Base-by-base conservation (phyloP, 1,140 invertebrate species). In the Venustaconcha ellipsiformis region DNA sequence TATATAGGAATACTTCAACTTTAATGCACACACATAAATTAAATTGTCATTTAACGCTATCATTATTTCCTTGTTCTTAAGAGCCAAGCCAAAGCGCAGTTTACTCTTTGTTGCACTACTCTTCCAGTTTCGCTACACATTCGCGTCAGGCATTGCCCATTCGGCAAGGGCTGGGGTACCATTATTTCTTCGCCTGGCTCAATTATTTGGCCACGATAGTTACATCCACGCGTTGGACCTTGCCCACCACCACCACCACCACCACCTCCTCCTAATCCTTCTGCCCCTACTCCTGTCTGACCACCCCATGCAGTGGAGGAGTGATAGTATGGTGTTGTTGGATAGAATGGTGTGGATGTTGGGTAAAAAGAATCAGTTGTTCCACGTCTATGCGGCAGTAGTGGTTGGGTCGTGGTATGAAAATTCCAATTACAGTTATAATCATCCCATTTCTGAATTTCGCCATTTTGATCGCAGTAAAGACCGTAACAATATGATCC, bases 381-480 rank as follows among this genome's bases (percentile, higher is more conserved):
- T 57, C 67, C 18, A 60, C n/a, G 37, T 26, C 5, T 26, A 14
- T 30, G 60, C 48, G 60, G 23, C 37, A 23, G 20, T 18, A 67
- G 57, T 14, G 70, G n/a, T 18, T 58, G 26, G 17, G 62, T 65
- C 30, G 75, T 67, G 4, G 69, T 77, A 64, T 72, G 72, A 56
- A 70, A 77, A 55, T 77, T 77, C 55, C 65, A 58, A 57, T 70
- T 70, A 20, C 75, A 77, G n/a, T 77, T 72, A 55, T 72, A 77
- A 37, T 77, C 75, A 26, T 77, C 75, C 75, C 75, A 77, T 30
- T 67, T 72, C 65, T 77, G 75, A 68, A 77, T 72, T 37, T 72
- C 63, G 14, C 75, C 75, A 14, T 58, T 8, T 18, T 70, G 72
- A 30, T 77, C 70, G 63, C 75, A 77, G 56, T 77, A 77, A 5